A percentile compares a stretch with the other conserved stretches of the same genome.
Conservation (phyloP, 2,113 vertebrate genomes). For the Xiphophorus maculatus region DNA sequence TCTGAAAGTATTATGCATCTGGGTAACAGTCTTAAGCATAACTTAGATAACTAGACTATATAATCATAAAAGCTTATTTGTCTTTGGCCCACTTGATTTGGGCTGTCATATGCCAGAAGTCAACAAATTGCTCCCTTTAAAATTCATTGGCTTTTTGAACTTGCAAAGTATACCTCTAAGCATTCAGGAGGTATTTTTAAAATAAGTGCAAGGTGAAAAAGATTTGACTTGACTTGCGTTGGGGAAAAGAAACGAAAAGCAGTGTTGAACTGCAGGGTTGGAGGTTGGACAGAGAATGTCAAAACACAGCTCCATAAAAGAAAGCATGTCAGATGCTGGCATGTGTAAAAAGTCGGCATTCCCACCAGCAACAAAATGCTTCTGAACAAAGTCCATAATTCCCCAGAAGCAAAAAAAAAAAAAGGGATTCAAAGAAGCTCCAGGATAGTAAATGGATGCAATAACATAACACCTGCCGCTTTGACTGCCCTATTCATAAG, state of each 20-base stretch:
- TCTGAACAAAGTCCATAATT: conserved; percentile 21
- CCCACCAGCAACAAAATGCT: conserved; percentile 26
- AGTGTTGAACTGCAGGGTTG: conserved; percentile 42
- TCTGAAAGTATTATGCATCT: background rate
- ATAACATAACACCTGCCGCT: conserved; percentile 47
- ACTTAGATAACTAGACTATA: background rate
- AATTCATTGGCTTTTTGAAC: background rate
- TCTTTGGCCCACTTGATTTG: background rate
- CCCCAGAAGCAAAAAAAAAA: background rate
- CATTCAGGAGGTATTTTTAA: background rate
- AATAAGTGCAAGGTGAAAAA: conserved; percentile 25
- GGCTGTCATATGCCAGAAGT: background rate
- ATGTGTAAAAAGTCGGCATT: conserved; percentile 14
- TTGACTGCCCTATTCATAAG: conserved; percentile 28
- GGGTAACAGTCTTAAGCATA: background rate
- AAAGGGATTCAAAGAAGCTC: conserved; percentile 16
- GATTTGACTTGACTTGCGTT: conserved; percentile 40
- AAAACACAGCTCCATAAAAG: conserved; percentile 35
- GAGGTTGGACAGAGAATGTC: conserved; percentile 52
- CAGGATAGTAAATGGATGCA: conserved; percentile 22
- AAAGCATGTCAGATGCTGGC: conserved; percentile 42
- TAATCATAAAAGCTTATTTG: conserved; percentile 2
- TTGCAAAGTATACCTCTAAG: background rate
- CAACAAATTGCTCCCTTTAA: background rate
- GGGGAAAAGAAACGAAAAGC: conserved; percentile 32